phyloP scores from a whole-genome alignment of 1,140 invertebrate species.

The Drosophila eugracilis region DNA sequence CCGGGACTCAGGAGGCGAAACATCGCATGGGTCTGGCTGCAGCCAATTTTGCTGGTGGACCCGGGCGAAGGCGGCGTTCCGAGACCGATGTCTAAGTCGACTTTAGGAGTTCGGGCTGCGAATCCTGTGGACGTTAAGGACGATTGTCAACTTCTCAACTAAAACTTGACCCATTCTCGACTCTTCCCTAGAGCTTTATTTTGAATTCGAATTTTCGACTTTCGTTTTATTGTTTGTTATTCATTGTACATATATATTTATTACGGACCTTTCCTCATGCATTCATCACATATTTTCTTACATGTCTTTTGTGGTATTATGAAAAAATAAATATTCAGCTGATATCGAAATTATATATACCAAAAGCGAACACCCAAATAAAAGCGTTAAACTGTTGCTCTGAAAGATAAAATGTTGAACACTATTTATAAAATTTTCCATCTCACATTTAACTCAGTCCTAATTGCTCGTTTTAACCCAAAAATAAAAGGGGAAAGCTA shows the following conservation, averaged over 20 bases:
- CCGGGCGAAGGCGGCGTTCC: slow-evolving; percentile 92
- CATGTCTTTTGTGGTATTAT: slow-evolving; percentile 19
- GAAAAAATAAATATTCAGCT: slow-evolving; percentile 35
- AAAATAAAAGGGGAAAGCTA: slow-evolving; percentile 18
- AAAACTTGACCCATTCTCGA: slow-evolving; percentile 34
- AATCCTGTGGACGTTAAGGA: slow-evolving; percentile 24
- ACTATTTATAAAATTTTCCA: slow-evolving; percentile 42
- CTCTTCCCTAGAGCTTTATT: slow-evolving; percentile 13
- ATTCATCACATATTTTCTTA: slow-evolving; percentile 15
- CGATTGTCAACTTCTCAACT: slow-evolving; percentile 25
- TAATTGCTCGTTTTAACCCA: slow-evolving; percentile 37
- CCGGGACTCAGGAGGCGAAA: slow-evolving; percentile 94
- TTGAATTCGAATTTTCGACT: slow-evolving; percentile 31
- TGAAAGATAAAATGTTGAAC: slow-evolving; percentile 56
- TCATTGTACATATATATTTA: slow-evolving; percentile 68
- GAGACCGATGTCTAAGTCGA: slow-evolving; percentile 84
- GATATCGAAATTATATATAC: slow-evolving; percentile 41
- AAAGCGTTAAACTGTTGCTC: slow-evolving; percentile 80
- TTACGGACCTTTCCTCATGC: slow-evolving; percentile 28
- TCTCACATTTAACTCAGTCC: slow-evolving; percentile 25
- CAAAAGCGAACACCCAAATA: slow-evolving; percentile 41
- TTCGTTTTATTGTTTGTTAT: slow-evolving; percentile 45
- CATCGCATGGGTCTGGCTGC: slow-evolving; percentile 95
- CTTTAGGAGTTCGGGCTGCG: slow-evolving; percentile 4
- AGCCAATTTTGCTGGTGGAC: slow-evolving; percentile 94